These are phyloP conservation scores for Otocyon megalotis DNA, from an alignment of 2,113 vertebrate species.

Conservation along the genomic window DNA sequence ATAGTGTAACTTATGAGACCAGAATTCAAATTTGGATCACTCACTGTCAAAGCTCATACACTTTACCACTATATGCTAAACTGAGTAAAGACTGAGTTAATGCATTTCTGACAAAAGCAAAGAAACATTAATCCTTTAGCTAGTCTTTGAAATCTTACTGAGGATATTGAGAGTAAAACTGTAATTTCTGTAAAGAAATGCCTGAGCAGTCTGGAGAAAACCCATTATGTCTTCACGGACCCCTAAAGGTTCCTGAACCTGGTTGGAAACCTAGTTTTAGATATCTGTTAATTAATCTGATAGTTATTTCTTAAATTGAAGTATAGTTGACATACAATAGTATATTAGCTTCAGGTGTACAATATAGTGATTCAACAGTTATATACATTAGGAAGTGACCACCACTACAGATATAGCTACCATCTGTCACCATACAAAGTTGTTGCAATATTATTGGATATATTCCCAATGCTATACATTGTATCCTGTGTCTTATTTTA, in stretches of 20 bases:
- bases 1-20: background rate
- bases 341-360: background rate
- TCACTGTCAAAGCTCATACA: background rate
- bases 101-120: background rate
- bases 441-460: background rate
- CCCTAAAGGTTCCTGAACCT: background rate
- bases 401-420: background rate
- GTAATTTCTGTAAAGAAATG: slow-evolving; percentile 3
- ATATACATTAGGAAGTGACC: background rate
- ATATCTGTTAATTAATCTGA: background rate
- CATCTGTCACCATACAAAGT: background rate
- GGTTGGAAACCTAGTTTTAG: background rate
- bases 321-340: background rate
- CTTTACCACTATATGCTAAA: background rate
- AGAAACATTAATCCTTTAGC: background rate
- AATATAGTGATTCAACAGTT: background rate
- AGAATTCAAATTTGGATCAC: background rate
- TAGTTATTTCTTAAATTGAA: background rate
- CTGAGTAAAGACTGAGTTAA: background rate
- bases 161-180: background rate
- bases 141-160: background rate
- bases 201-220: background rate
- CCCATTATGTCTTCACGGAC: background rate
- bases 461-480: background rate
- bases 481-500: background rate